Percentiles rank a stretch among this genome's conserved stretches.
Conservation (phyloP, 2,797 vertebrate genomes). For the Lacerta bilineata region DNA sequence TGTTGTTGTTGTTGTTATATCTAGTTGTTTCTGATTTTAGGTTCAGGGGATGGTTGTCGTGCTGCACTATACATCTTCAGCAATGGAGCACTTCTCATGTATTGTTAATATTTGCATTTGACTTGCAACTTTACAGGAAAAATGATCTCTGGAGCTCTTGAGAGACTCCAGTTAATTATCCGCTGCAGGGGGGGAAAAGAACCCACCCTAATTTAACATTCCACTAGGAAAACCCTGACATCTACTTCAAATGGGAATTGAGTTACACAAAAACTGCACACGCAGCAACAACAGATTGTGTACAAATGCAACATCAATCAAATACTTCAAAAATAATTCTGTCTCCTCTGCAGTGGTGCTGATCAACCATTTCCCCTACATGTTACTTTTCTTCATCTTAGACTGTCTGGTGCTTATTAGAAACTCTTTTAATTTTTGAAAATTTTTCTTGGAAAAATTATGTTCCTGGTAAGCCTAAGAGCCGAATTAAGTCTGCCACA, state of each 20-base stretch:
- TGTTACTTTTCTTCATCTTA: not conserved
- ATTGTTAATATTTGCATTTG: conserved; percentile 11
- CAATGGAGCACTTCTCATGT: not conserved
- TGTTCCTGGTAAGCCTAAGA: conserved; percentile 37
- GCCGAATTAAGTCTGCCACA: conserved; percentile 24
- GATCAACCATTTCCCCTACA: conserved; percentile 38
- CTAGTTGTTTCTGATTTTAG: not conserved
- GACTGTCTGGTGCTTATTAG: not conserved
- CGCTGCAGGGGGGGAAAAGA: not conserved
- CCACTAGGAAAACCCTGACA: conserved; percentile 28
- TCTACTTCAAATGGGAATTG: conserved; percentile 15
- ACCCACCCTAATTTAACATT: conserved; percentile 33
- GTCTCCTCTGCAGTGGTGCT: conserved; percentile 3
- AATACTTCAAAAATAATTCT: not conserved
- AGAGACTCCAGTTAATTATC: conserved; percentile 41
- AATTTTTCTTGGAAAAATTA: conserved; percentile 34
- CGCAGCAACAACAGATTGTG: not conserved
- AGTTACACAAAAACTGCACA: accelerated
- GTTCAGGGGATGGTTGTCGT: not conserved
- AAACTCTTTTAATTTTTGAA: conserved; percentile 30
- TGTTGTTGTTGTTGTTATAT: not conserved
- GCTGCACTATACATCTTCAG: not conserved
- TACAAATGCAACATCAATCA: conserved; percentile 15
- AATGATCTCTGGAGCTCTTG: conserved; percentile 39
- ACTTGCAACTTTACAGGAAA: conserved; percentile 27